phyloP scores from a whole-genome alignment of 1,140 invertebrate genomes.

The Calephelis nemesis region DNA sequence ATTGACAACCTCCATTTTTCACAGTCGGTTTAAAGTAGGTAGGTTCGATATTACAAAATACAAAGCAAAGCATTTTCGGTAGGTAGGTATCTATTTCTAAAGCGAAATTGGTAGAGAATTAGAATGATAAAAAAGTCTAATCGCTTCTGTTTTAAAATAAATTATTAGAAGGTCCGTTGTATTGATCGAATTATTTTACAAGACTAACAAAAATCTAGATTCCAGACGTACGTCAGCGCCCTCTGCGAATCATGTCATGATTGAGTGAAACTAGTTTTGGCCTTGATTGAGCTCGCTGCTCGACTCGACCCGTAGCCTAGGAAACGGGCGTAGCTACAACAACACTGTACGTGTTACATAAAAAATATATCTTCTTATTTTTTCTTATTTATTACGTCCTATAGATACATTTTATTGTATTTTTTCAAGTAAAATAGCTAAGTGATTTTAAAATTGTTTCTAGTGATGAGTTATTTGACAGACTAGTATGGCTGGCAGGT shows the following conservation, averaged over 20 bases:
- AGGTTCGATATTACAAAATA: too few relatives aligned
- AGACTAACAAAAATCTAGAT: constrained; percentile 23
- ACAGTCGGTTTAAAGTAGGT: too few relatives aligned
- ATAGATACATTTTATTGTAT: neutral
- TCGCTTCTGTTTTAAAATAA: neutral
- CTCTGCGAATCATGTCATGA: constrained; percentile 23
- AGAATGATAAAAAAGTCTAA: neutral
- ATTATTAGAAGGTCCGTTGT: neutral
- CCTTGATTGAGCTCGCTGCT: constrained; percentile 28
- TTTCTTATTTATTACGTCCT: constrained; percentile 20
- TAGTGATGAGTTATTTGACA: constrained; percentile 62
- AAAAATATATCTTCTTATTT: constrained; percentile 36
- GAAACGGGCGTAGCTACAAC: constrained; percentile 77
- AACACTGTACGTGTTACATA: constrained; percentile 69
- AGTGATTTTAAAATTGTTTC: constrained; percentile 20
- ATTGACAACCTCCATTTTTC: too few relatives aligned
- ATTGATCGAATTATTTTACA: constrained; percentile 3
- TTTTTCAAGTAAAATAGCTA: neutral
- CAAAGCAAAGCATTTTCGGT: too few relatives aligned
- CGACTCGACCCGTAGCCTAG: constrained; percentile 64
- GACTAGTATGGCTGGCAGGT: constrained; percentile 70
- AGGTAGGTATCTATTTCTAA: too few relatives aligned
- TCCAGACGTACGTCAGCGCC: constrained; percentile 28
- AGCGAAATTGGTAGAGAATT: neutral
- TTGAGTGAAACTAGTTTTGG: constrained; percentile 3